Base-by-base conservation (phyloP, 2,797 vertebrate genomes). In the Pangasius sanitwongsei region DNA sequence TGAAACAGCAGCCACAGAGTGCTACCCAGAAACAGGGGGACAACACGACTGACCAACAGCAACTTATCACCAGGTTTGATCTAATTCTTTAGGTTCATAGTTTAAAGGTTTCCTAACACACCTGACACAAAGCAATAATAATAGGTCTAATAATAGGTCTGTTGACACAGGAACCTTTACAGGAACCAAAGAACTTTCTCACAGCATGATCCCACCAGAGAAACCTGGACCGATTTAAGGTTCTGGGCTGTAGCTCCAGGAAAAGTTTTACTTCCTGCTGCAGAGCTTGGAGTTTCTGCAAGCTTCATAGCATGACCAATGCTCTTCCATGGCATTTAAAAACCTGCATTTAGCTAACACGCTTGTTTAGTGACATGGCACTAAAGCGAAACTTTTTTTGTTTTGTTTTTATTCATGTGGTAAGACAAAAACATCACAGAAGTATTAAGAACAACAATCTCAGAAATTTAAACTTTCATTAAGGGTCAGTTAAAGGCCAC, bases 21-120 rank as follows among this genome's bases (percentile, higher is more conserved):
- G 87, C 89, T n/a, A 2, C 90, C 48, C 92, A 92, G 78, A 85
- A 74, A 74, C 91, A 89, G 75, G 88, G 12, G 37, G 90, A 93
- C 59, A 69, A 23, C 72, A 75, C 69, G 34, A 80, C 91, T 0
- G 86, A 87, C 31, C 95, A 95, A 0, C 95, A 95, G 86, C 95
- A 93, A n/a, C 94, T 94, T 15, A 92, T 97, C 13, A 91, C 93
- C 90, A 98, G 96, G 98, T 99, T 93, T 93, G 67, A 83, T 20
- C 25, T 41, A 70, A 34, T 23, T 69, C 15, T 50, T 28, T 28
- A 7, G 16, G 18, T 41, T 59, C 11, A 61, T 31, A 13, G n/a
- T 12, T 77, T 77, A n/a, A 50, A n/a, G 48, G 44, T n/a, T 53
- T 77, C 6, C 74, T 77, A 16, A 53, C 18, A 44, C 15, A 15